A percentile compares a stretch with the other conserved stretches of the same genome.
Evolutionary conservation across 2,797 vertebrate genomes (phyloP).

Genomic region (Okamejei kenojei): DNA sequence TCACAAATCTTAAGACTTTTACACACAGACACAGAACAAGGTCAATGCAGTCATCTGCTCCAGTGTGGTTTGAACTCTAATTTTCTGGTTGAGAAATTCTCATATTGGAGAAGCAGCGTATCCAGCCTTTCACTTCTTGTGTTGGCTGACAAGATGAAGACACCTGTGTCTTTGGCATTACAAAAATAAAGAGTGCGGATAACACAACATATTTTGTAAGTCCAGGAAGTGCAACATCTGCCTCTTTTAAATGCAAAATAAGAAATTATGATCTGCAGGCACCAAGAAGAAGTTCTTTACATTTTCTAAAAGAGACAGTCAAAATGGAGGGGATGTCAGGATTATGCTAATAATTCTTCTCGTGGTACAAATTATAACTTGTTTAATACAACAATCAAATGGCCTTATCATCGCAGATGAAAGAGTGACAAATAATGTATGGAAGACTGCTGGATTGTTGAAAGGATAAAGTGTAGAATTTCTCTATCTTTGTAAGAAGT

Average conservation of each 20-base stretch:
- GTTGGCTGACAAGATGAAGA: constrained; percentile 31
- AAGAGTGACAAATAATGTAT: not conserved
- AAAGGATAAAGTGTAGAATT: not conserved
- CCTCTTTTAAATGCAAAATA: not conserved
- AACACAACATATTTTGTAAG: not conserved
- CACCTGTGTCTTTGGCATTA: constrained; percentile 21
- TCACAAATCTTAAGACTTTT: constrained; percentile 28
- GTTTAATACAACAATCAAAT: constrained; percentile 14
- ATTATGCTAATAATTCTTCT: constrained; percentile 4
- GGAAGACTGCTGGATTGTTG: constrained; percentile 13
- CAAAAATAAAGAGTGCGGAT: not conserved
- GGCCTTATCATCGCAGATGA: not conserved
- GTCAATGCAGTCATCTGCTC: constrained; percentile 22
- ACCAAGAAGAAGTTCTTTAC: not conserved
- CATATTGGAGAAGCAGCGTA: constrained; percentile 3
- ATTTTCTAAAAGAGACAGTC: not conserved
- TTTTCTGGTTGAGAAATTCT: constrained; percentile 34
- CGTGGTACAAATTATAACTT: constrained; percentile 11
- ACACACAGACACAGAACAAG: constrained; percentile 12
- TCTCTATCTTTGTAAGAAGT: not conserved
- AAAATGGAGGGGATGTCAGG: constrained; percentile 8
- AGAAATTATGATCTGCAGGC: not conserved
- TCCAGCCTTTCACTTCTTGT: not conserved
- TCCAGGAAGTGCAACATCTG: not conserved
- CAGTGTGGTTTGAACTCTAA: constrained; percentile 31